A percentile compares a stretch with the other conserved stretches of the same genome.
Conservation (phyloP, 2,113 vertebrate species). For the Leucopsar rothschildi region DNA sequence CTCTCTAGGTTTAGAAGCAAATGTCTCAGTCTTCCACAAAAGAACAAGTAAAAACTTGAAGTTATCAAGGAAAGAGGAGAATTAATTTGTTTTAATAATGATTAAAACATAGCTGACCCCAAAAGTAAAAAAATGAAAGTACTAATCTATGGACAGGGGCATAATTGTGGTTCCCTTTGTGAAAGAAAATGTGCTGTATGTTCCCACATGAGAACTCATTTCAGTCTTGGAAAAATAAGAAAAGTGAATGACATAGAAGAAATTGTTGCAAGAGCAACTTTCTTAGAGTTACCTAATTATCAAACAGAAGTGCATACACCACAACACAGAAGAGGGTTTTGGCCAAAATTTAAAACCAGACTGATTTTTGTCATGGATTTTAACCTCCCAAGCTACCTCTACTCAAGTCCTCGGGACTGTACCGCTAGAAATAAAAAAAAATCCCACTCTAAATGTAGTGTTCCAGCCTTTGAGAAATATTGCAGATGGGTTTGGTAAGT, state of each 20-base stretch:
- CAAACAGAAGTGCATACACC: background rate
- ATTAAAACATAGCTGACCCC: background rate
- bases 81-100: background rate
- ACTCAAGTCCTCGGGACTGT: background rate
- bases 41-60: background rate
- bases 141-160: background rate
- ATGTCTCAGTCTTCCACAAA: background rate
- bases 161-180: background rate
- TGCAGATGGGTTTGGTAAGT: rapidly evolving
- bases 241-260: background rate
- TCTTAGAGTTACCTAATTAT: background rate
- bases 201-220: background rate
- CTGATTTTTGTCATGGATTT: background rate
- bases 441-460: too few species aligned
- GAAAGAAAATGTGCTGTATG: background rate
- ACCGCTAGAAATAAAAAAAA: background rate
- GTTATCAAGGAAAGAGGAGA: background rate
- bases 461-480: background rate
- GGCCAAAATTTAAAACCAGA: background rate
- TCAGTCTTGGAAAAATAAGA: background rate
- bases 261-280: background rate
- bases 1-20: background rate
- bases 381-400: background rate
- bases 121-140: background rate
- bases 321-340: background rate